Evolutionary conservation across 1,140 invertebrate species (phyloP).

Genomic region (Globodera ellingtonae): DNA sequence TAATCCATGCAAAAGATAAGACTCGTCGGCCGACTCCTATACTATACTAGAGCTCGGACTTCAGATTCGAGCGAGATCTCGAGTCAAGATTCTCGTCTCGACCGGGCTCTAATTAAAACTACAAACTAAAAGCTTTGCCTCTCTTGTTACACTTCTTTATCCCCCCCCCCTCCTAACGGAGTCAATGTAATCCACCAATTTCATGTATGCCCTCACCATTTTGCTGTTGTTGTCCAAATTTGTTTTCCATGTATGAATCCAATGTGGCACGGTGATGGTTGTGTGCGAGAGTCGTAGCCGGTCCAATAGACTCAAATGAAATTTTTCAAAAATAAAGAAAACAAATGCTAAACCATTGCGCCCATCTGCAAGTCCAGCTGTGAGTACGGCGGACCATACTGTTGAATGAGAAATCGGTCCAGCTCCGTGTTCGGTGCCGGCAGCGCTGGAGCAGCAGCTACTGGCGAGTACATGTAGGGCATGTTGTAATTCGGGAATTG

Average conservation of each 20-base stretch:
- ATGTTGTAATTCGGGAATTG: slow-evolving; percentile 28
- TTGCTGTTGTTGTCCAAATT: slow-evolving; percentile 18
- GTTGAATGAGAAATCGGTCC: slow-evolving; percentile 26
- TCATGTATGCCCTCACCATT: background rate
- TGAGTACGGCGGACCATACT: slow-evolving; percentile 22
- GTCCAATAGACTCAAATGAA: slow-evolving; percentile 15
- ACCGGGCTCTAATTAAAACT: background rate
- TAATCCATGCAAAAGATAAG: background rate
- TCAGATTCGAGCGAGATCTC: too few species aligned
- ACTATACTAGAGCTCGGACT: too few species aligned
- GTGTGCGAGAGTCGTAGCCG: slow-evolving; percentile 14
- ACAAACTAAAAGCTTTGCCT: too few species aligned
- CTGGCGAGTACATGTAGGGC: slow-evolving; percentile 32
- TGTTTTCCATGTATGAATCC: slow-evolving; percentile 27
- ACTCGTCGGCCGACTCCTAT: too few species aligned
- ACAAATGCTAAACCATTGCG: slow-evolving; percentile 13
- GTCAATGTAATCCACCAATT: background rate
- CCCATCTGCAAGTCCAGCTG: slow-evolving; percentile 20
- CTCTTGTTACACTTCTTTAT: too few species aligned
- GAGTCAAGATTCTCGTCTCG: too few species aligned
- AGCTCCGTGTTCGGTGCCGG: slow-evolving; percentile 1
- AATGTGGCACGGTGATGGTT: slow-evolving; percentile 20
- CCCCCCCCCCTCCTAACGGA: background rate
- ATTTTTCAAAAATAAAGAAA: background rate
- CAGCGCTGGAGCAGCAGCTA: slow-evolving; percentile 13